Evolutionary conservation across 1,140 invertebrate genomes (phyloP), one percentile per base, ranked within the genome.

Genomic region (Littorina saxatilis): DNA sequence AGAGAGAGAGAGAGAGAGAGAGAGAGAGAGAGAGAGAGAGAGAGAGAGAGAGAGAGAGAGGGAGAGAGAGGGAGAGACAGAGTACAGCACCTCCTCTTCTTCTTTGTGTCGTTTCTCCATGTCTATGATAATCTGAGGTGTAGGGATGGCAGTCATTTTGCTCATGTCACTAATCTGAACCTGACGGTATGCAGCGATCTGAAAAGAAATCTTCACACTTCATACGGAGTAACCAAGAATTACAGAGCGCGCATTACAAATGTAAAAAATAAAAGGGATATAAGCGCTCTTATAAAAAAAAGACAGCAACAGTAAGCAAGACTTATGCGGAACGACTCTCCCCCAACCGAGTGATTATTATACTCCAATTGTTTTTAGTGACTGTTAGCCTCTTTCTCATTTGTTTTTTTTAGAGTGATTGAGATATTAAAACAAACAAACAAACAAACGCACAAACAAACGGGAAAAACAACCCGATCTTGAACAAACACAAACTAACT

Each of bases 1-100:
- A 76, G 47, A 76, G 74, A 50, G 47, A 76, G 39, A 76, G 58
- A 61, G 55, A 79, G 55, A 66, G 27, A 63, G 55, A 63, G 27
- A 76, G 43, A 52, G 32, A 72, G 35, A 72, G 32, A 72, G 32
- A 72, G 68, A 39, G 39, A 39, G 27, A 4, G 40, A n/a, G n/a
- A n/a, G 5, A 29, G n/a, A 58, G 37, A 58, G 55, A 58, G 5
- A 61, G 76, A 61, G 20, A 78, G 29, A 78, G 39, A 61, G 52
- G 39, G 23, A 35, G 55, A 78, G 50, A 78, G 15, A 58, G 11
- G 35, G 39, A 61, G 29, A 35, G 52, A 78, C 3, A 35, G 1
- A 37, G 35, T 35, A 13, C 1, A n/a, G 15, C 20, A 77, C 55
- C n/a, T 55, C 50, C 39, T 55, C 74, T 35, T 70, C 40, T 29